Evolutionary conservation across 2,888 invertebrate genomes (phyloP), one percentile per base, ranked within the genome.

Genomic region (Eupithecia subfuscata): DNA sequence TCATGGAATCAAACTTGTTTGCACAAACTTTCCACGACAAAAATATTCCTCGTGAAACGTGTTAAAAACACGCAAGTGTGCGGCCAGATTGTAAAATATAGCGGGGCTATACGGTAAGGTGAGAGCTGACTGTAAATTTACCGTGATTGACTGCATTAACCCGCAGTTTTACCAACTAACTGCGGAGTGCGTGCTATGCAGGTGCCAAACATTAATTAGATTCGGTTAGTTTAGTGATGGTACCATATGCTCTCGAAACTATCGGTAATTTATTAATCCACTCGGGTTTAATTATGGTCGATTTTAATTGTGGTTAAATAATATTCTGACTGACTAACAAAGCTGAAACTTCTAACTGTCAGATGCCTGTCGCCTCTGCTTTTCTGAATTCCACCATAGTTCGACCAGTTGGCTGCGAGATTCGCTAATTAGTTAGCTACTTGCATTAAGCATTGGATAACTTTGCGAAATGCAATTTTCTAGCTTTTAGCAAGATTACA

Each of bases 401-500:
- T 67, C 34, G 37, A 37, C 72, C 52, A 84, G 81, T 83, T 83
- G 78, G 75, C 81, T 80, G 78, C 68, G 43, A 45, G 43, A 40
- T 22, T 68, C 22, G 22, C 76, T 81, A 80, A 78, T 81, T 80
- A 78, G 71, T 74, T 40, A 74, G 34, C 65, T 74, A 78, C 77
- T 78, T 74, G 76, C 79, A 76, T 77, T 79, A 75, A 75, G 78
- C 64, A 75, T 78, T 78, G 81, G 77, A 79, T 81, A 80, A 79
- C 77, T 79, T 84, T 84, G 82, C 79, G 77, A 80, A 83, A 85
- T 80, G 82, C 78, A 82, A 82, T 84, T 83, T 81, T 76, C 83
- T 79, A 84, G 84, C 84, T 84, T 80, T 85, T 84, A 85, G 80
- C 70, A 78, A 81, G 81, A 86, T 85, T 86, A 85, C 84, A 85